phyloP scores from a whole-genome alignment of 2,888 invertebrate genomes.

The Adela reaumurella region DNA sequence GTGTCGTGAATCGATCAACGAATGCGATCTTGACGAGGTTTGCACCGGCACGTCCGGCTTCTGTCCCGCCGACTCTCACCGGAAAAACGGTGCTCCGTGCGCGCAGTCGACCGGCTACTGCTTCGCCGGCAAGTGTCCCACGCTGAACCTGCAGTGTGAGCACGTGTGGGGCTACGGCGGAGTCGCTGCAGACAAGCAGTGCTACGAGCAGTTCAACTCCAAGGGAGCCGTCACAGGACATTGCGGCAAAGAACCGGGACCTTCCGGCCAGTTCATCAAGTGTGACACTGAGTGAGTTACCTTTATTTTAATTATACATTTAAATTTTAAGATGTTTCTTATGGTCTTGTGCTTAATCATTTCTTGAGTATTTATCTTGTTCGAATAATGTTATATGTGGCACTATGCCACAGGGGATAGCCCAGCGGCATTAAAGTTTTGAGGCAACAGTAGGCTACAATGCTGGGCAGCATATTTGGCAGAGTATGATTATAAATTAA shows the following conservation, averaged over 20 bases:
- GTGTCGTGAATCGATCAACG: constrained; percentile 84
- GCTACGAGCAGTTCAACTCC: constrained; percentile 93
- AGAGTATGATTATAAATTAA: constrained; percentile 6
- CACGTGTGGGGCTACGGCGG: constrained; percentile 91
- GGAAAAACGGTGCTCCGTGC: constrained; percentile 91
- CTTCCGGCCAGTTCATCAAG: constrained; percentile 75
- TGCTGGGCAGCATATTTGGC: constrained; percentile 16
- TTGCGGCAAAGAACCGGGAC: constrained; percentile 79
- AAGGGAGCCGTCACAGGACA: constrained; percentile 95
- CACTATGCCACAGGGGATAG: too few relatives aligned
- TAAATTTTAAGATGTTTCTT: too few relatives aligned
- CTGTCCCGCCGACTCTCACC: constrained; percentile 86
- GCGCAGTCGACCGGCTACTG: constrained; percentile 74
- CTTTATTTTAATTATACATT: too few relatives aligned
- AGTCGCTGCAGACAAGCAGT: constrained; percentile 76
- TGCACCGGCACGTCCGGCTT: constrained; percentile 87
- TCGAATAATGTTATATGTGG: too few relatives aligned
- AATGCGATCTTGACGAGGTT: constrained; percentile 94
- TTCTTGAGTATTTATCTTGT: too few relatives aligned
- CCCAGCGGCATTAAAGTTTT: too few relatives aligned
- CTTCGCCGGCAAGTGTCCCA: constrained; percentile 89
- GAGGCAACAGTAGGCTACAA: constrained; percentile 18
- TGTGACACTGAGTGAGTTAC: constrained; percentile 82
- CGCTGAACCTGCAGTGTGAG: constrained; percentile 83
- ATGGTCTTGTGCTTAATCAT: too few relatives aligned